Percentiles rank a stretch among this genome's conserved stretches.
phyloP scores from a whole-genome alignment of 2,113 vertebrate species.

The Cynopterus brachyotis region DNA sequence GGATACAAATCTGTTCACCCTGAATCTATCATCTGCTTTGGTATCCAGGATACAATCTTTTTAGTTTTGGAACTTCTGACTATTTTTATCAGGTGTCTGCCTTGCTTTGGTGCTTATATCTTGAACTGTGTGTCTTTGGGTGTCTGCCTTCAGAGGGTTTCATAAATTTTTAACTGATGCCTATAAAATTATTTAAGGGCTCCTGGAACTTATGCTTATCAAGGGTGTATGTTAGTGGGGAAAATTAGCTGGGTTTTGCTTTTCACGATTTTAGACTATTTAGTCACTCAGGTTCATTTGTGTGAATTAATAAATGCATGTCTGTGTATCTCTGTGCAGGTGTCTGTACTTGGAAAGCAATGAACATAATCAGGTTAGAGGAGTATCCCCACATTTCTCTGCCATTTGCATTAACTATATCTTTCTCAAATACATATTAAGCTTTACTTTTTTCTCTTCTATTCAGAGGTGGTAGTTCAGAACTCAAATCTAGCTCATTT shows the following conservation, averaged over 20 bases:
- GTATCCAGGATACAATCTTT: slow-evolving; percentile 9
- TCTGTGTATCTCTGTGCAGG: background rate
- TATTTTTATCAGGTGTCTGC: background rate
- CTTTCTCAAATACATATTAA: slow-evolving; percentile 28
- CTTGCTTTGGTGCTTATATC: background rate
- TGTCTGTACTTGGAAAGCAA: background rate
- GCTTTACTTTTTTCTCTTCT: background rate
- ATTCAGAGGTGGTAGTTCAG: background rate
- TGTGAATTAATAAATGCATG: background rate
- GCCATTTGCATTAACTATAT: slow-evolving; percentile 8
- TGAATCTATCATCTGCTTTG: background rate
- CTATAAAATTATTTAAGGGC: slow-evolving; percentile 31
- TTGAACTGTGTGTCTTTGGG: background rate
- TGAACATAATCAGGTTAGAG: background rate
- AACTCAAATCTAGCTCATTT: slow-evolving; percentile 38
- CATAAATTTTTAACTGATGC: slow-evolving; percentile 45
- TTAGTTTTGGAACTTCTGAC: background rate
- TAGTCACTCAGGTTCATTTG: background rate
- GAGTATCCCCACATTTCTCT: background rate
- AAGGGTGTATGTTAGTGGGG: background rate
- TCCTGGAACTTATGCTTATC: background rate
- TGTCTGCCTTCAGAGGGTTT: background rate
- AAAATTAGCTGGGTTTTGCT: background rate
- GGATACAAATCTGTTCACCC: slow-evolving; percentile 25
- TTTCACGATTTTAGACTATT: slow-evolving; percentile 10